Conservation (phyloP, 2,113 vertebrate genomes). For the Hylia prasina region DNA sequence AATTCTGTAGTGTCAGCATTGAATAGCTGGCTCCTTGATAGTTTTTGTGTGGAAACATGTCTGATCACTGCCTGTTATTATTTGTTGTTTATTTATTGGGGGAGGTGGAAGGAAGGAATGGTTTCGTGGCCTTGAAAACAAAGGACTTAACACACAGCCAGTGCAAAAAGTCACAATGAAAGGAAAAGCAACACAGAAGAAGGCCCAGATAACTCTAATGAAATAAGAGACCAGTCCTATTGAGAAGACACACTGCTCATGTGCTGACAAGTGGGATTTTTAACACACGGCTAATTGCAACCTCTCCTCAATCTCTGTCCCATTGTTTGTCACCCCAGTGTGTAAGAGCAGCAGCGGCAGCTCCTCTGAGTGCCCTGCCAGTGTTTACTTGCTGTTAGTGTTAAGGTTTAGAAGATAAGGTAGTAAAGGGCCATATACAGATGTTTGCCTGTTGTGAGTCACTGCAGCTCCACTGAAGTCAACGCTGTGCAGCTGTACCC, state of each 20-base stretch:
- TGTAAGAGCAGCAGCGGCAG: neutral
- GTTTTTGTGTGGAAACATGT: neutral
- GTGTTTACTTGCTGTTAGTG: neutral
- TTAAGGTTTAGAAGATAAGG: no score
- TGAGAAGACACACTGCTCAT: neutral
- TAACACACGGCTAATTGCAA: neutral
- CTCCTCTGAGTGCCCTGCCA: neutral
- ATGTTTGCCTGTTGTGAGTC: neutral
- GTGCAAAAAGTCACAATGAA: neutral
- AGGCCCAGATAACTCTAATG: neutral
- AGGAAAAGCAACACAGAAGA: neutral
- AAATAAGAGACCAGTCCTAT: neutral
- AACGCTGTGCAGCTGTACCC: constrained; percentile 1
- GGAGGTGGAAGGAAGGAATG: neutral
- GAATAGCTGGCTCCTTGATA: neutral
- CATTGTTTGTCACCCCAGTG: neutral
- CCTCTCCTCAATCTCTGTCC: neutral
- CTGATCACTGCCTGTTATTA: neutral
- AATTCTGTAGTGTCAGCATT: neutral
- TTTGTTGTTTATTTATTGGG: neutral
- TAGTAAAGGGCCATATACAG: neutral
- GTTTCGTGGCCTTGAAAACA: neutral
- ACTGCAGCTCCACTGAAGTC: neutral
- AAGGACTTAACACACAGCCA: neutral
- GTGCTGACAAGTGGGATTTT: neutral